A percentile compares a stretch with the other conserved stretches of the same genome.
Evolutionary conservation across 2,113 vertebrate species (phyloP).

Genomic region (rat (Rattus norvegicus)): GRCr8 NC_086032.1:14538001-14538500

Average conservation of each 20-base stretch:
- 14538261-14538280: not conserved
- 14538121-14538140: not conserved
- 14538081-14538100: not conserved
- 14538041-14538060: no score
- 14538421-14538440: not conserved
- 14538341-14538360: not conserved
- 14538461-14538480: not conserved
- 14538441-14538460: not conserved
- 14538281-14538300: no score
- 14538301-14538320: not conserved
- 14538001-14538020: no score
- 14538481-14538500: not conserved
- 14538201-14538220: not conserved
- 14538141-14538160: not conserved
- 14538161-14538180: not conserved
- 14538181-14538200: not conserved
- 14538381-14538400: not conserved
- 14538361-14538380: not conserved
- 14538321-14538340: not conserved
- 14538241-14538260: not conserved
- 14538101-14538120: not conserved
- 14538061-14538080: not conserved
- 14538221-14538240: not conserved
- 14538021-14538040: no score
- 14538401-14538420: not conserved